A percentile compares a stretch with the other conserved stretches of the same genome.
Evolutionary conservation across 1,140 invertebrate genomes (phyloP).

Genomic region (Dinothrombium tinctorium): DNA sequence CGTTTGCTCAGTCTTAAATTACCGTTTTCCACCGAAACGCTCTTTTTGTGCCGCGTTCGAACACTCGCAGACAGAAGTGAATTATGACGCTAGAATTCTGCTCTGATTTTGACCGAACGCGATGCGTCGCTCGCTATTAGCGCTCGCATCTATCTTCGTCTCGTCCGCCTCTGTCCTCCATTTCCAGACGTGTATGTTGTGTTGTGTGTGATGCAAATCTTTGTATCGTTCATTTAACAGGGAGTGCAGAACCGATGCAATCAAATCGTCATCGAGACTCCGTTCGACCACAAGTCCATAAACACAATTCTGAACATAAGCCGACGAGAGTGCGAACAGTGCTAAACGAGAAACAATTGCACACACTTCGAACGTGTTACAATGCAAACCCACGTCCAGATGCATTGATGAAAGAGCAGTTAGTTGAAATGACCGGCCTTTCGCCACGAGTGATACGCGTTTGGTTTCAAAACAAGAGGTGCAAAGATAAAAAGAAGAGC

Average conservation of each 20-base stretch:
- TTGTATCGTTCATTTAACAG: too few species aligned
- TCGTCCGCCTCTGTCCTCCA: too few species aligned
- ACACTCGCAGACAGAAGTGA: too few species aligned
- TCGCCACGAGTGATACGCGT: slow-evolving; percentile 86
- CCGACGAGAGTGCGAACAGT: slow-evolving; percentile 90
- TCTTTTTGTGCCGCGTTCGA: too few species aligned
- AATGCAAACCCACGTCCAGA: slow-evolving; percentile 90
- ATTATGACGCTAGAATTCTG: too few species aligned
- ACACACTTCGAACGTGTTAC: slow-evolving; percentile 78
- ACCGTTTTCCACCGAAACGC: too few species aligned
- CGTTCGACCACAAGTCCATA: slow-evolving; percentile 11
- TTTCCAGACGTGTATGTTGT: too few species aligned
- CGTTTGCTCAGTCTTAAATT: too few species aligned
- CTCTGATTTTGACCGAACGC: too few species aligned
- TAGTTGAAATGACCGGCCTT: slow-evolving; percentile 93
- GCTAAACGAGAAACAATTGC: slow-evolving; percentile 91
- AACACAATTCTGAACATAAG: slow-evolving; percentile 30
- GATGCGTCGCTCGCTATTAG: too few species aligned
- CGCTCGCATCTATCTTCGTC: too few species aligned
- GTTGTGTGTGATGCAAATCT: too few species aligned
- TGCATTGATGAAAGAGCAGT: slow-evolving; percentile 95
- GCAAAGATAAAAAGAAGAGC: slow-evolving; percentile 96
- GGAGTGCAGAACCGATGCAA: slow-evolving; percentile 14
- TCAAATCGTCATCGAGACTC: slow-evolving; percentile 11
- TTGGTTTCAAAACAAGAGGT: slow-evolving; percentile 90